These are phyloP conservation scores for Ischnus inquisitorius DNA, from an alignment of 2,888 invertebrate genomes.

Conservation along the genomic window DNA sequence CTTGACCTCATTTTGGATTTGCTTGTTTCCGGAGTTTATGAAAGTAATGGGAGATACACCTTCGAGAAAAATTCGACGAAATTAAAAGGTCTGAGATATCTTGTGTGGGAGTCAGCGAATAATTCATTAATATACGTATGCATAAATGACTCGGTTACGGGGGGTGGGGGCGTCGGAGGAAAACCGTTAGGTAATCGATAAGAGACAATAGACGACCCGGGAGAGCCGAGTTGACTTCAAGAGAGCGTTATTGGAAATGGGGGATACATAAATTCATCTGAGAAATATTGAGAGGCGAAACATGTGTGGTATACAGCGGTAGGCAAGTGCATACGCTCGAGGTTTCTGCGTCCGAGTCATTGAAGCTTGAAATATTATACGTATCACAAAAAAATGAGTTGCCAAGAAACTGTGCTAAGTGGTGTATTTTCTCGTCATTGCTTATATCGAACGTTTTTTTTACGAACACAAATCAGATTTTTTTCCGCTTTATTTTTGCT, in stretches of 20 bases:
- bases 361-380: background rate
- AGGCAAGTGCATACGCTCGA: background rate
- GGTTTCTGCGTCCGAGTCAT: background rate
- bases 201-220: conserved; percentile 63
- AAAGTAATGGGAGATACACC: too few relatives aligned
- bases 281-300: background rate
- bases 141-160: conserved; percentile 40
- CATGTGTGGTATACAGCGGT: background rate
- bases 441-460: too few relatives aligned
- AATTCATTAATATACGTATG: conserved; percentile 36
- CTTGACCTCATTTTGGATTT: too few relatives aligned
- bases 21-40: too few relatives aligned
- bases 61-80: background rate
- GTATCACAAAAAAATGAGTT: background rate
- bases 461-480: too few relatives aligned
- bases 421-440: background rate
- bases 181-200: conserved; percentile 65
- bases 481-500: too few relatives aligned
- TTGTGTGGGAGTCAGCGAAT: background rate
- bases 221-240: conserved; percentile 44
- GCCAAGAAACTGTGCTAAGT: background rate
- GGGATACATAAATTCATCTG: conserved; percentile 23
- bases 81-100: background rate
- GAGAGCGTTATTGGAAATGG: conserved; percentile 19
- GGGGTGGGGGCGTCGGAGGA: background rate